Conservation (phyloP, 2,113 vertebrate genomes). For the Phaetusa simplex region DNA sequence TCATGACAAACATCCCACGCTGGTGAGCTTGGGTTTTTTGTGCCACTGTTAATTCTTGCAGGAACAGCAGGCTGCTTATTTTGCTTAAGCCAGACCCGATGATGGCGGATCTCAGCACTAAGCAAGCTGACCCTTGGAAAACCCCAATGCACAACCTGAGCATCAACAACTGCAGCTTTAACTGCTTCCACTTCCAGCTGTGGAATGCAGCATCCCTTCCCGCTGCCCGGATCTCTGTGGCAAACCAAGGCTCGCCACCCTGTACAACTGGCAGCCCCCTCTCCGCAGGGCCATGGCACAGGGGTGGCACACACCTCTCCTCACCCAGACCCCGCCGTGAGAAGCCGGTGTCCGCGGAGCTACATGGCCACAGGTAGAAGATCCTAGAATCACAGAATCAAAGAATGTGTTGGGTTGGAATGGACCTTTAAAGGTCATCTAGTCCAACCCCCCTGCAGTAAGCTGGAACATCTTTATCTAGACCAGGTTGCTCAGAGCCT, state of each 20-base stretch:
- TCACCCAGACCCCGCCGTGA: rapidly evolving
- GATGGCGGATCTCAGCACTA: rapidly evolving
- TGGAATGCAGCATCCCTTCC: neutral
- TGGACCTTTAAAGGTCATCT: too few relatives aligned
- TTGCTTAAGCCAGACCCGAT: rapidly evolving
- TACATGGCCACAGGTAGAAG: rapidly evolving
- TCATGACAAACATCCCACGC: rapidly evolving
- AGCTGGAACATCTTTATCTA: too few relatives aligned
- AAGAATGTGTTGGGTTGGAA: too few relatives aligned
- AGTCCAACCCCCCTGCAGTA: too few relatives aligned
- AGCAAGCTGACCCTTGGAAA: neutral
- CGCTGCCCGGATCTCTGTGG: rapidly evolving
- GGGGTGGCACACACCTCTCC: too few relatives aligned
- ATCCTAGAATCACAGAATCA: too few relatives aligned
- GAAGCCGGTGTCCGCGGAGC: too few relatives aligned
- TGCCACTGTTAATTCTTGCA: neutral
- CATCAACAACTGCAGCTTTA: too few relatives aligned
- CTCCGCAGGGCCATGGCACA: too few relatives aligned
- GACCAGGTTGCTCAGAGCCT: too few relatives aligned
- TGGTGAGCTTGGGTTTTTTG: neutral
- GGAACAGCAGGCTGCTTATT: neutral
- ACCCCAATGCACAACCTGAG: neutral
- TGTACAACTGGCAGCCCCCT: rapidly evolving
- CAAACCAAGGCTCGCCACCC: neutral
- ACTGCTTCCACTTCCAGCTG: neutral